These are phyloP conservation scores for Sanderia malayensis DNA, from an alignment of 30 jellyfish, hydroid and myxozoan genomes.

Conservation along the genomic window DNA sequence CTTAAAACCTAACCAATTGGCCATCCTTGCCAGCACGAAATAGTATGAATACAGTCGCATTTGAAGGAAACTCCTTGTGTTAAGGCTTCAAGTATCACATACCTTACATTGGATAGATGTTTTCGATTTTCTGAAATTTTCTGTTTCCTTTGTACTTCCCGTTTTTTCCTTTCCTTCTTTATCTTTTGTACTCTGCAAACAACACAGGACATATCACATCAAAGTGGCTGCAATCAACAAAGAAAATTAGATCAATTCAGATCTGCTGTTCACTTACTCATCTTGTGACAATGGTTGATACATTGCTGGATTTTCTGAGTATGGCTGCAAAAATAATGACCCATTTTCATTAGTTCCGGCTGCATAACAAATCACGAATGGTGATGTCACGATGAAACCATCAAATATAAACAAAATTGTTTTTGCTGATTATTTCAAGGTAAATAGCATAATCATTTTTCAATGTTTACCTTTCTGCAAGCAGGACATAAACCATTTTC, in stretches of 20 bases:
- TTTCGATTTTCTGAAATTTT: slow-evolving; percentile 79
- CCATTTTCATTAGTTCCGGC: no score
- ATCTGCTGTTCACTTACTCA: slow-evolving; percentile 55
- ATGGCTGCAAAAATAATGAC: slow-evolving; percentile 63
- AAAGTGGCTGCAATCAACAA: no score
- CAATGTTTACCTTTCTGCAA: slow-evolving; percentile 71
- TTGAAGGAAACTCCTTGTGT: no score
- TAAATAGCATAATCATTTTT: not conserved
- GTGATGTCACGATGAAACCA: no score
- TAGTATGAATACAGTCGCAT: no score
- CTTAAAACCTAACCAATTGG: no score
- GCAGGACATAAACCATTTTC: slow-evolving; percentile 98
- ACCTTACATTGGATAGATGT: slow-evolving; percentile 90
- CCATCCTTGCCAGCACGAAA: no score
- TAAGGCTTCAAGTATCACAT: no score
- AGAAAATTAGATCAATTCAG: not conserved
- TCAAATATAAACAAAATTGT: no score
- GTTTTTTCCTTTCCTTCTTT: slow-evolving; percentile 80
- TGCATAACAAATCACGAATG: no score
- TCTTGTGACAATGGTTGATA: slow-evolving; percentile 87
- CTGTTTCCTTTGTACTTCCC: slow-evolving; percentile 81
- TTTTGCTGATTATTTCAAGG: no score
- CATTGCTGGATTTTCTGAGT: slow-evolving; percentile 95
- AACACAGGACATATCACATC: no score
- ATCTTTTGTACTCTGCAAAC: slow-evolving; percentile 67